phyloP scores from a whole-genome alignment of 2,888 invertebrate species.

The Colletes collaris region DNA sequence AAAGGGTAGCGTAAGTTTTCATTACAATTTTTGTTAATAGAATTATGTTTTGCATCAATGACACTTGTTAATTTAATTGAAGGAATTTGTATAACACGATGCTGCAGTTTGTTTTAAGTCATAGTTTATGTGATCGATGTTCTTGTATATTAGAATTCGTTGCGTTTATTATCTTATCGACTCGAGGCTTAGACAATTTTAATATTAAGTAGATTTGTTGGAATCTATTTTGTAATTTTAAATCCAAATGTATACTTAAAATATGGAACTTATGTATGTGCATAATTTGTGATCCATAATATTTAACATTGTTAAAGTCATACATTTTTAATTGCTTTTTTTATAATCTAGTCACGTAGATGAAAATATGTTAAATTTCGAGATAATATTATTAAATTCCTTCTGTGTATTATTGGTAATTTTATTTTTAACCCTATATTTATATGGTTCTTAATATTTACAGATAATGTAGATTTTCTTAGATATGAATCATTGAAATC shows the following conservation, averaged over 20 bases:
- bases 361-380: slow-evolving; percentile 76
- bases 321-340: slow-evolving; percentile 76
- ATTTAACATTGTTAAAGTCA: slow-evolving; percentile 75
- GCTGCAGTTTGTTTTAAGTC: slow-evolving; percentile 40
- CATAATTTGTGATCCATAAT: slow-evolving; percentile 72
- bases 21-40: slow-evolving; percentile 18
- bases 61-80: slow-evolving; percentile 43
- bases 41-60: slow-evolving; percentile 26
- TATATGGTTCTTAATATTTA: neutral
- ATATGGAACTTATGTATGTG: slow-evolving; percentile 58
- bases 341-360: slow-evolving; percentile 82
- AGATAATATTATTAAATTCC: slow-evolving; percentile 76
- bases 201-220: slow-evolving; percentile 53
- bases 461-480: too few relatives aligned
- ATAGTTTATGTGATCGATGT: slow-evolving; percentile 37
- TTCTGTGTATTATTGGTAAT: slow-evolving; percentile 69
- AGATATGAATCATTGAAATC: too few relatives aligned
- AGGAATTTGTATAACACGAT: slow-evolving; percentile 57
- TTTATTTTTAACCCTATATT: slow-evolving; percentile 50
- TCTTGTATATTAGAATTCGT: slow-evolving; percentile 43
- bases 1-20: slow-evolving; percentile 42
- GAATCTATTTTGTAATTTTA: slow-evolving; percentile 50
- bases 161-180: slow-evolving; percentile 40
- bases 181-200: slow-evolving; percentile 56
- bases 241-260: slow-evolving; percentile 58